These are phyloP conservation scores for Distichodus sexfasciatus DNA, from an alignment of 2,797 vertebrate genomes.

Conservation along the genomic window DNA sequence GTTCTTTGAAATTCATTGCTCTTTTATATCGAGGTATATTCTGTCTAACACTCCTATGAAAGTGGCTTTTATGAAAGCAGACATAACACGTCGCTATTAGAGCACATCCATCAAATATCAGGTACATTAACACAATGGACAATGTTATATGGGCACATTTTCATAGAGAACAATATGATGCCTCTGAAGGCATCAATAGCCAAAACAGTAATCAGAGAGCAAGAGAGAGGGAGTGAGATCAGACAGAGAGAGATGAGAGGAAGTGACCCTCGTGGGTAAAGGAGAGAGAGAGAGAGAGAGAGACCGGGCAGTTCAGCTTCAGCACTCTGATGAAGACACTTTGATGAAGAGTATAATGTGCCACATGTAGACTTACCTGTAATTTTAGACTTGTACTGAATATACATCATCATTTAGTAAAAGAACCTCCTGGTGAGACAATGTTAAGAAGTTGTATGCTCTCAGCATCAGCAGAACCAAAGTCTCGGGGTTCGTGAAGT, in stretches of 20 bases:
- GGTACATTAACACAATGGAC: background rate
- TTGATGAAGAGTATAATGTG: background rate
- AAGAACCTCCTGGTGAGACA: conserved; percentile 2
- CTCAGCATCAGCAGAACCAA: background rate
- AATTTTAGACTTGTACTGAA: conserved; percentile 4
- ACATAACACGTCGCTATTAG: background rate
- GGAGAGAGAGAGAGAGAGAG: too few species aligned
- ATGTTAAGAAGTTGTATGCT: background rate
- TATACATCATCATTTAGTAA: background rate
- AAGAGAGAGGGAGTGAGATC: background rate
- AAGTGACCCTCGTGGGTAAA: too few species aligned
- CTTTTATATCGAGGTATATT: background rate
- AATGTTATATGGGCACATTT: background rate
- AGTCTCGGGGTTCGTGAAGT: background rate
- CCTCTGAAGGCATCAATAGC: background rate
- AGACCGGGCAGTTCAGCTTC: too few species aligned
- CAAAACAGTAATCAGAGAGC: background rate
- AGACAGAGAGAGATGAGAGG: background rate
- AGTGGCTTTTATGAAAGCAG: background rate
- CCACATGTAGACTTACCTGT: background rate
- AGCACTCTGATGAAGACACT: too few species aligned
- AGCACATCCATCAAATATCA: background rate
- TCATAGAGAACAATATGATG: background rate
- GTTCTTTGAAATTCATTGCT: background rate
- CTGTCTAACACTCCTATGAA: background rate